Percentiles rank a stretch among this genome's conserved stretches.
Evolutionary conservation across 2,113 vertebrate species (phyloP).

Genomic region (Platycercus adscitus): DNA sequence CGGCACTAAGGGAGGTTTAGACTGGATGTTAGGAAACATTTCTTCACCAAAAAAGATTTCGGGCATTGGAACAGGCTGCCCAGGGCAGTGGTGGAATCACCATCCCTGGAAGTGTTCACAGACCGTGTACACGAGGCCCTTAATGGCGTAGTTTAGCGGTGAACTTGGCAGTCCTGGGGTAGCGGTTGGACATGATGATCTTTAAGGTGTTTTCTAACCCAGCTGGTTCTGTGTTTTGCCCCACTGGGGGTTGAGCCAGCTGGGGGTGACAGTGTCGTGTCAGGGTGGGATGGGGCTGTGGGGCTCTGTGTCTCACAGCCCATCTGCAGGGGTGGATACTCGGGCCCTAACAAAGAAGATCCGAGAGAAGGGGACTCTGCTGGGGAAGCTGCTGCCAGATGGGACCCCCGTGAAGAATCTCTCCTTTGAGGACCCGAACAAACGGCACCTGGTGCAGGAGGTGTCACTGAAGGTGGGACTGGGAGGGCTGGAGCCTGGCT

Average conservation of each 20-base stretch:
- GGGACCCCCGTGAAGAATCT: slow-evolving; percentile 72
- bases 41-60: not conserved
- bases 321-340: slow-evolving; percentile 86
- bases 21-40: not conserved
- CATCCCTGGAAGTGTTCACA: not conserved
- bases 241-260: fast-evolving
- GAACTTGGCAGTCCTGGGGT: not conserved
- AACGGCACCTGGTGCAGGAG: slow-evolving; percentile 86
- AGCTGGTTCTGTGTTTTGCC: not conserved
- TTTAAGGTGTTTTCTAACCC: not conserved
- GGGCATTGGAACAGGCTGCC: not conserved
- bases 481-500: not conserved
- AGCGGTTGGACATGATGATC: not conserved
- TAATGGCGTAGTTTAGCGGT: not conserved
- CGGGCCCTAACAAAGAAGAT: slow-evolving; percentile 92
- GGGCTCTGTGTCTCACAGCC: not conserved
- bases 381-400: slow-evolving; percentile 89
- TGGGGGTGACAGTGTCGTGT: fast-evolving
- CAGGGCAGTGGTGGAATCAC: not conserved
- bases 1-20: not conserved
- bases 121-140: not conserved
- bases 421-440: slow-evolving; percentile 85
- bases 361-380: slow-evolving; percentile 88
- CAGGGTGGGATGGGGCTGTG: fast-evolving
- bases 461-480: slow-evolving; percentile 87